phyloP scores from a whole-genome alignment of 1,140 invertebrate genomes.

The Paracyclopina nana region DNA sequence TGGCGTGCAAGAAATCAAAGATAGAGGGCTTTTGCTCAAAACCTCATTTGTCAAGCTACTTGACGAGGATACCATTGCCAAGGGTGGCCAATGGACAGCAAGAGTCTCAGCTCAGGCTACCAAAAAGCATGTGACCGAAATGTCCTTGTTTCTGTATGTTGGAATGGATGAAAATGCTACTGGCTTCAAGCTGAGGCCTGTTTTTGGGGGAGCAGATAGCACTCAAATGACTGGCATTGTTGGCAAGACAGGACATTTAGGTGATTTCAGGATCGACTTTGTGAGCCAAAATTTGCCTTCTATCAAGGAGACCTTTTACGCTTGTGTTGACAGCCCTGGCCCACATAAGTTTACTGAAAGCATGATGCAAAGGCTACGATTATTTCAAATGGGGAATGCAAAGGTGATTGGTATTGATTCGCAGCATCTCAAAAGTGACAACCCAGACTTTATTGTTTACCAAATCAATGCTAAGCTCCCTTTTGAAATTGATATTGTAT shows the following conservation, averaged over 20 bases:
- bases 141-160: slow-evolving; percentile 47
- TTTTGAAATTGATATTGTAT: slow-evolving; percentile 61
- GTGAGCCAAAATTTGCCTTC: too few relatives aligned
- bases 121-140: too few relatives aligned
- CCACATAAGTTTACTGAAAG: slow-evolving; percentile 20
- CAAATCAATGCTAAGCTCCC: slow-evolving; percentile 58
- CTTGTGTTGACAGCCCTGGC: not conserved
- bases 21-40: slow-evolving; percentile 48
- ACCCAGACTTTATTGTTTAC: slow-evolving; percentile 57
- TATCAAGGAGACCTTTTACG: not conserved
- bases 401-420: too few relatives aligned
- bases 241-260: not conserved
- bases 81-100: slow-evolving; percentile 83
- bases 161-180: slow-evolving; percentile 47
- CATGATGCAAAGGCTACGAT: slow-evolving; percentile 22
- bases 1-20: slow-evolving; percentile 72
- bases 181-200: slow-evolving; percentile 36
- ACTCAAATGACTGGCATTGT: not conserved
- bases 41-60: slow-evolving; percentile 73
- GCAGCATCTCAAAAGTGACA: too few relatives aligned
- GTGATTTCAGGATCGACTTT: not conserved
- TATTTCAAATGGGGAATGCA: too few relatives aligned
- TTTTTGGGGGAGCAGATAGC: slow-evolving; percentile 23
- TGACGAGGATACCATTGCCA: slow-evolving; percentile 45
- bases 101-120: too few relatives aligned